A percentile compares a stretch with the other conserved stretches of the same genome.
phyloP scores from a whole-genome alignment of 2,113 vertebrate species.

The Acrocephalus arundinaceus region DNA sequence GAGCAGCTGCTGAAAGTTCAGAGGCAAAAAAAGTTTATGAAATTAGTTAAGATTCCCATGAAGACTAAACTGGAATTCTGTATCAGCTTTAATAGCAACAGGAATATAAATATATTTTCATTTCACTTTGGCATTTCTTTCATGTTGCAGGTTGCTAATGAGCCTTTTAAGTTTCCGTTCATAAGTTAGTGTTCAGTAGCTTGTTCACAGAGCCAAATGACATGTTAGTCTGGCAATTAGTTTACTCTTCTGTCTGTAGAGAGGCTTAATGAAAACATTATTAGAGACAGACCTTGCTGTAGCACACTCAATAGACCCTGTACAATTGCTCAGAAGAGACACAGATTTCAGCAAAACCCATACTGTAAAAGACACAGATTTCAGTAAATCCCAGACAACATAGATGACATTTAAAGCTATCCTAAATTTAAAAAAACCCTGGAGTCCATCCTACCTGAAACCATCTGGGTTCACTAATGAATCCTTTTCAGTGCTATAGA shows the following conservation, averaged over 20 bases:
- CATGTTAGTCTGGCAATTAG: slow-evolving; percentile 30
- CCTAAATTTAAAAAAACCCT: background rate
- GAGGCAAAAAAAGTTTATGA: background rate
- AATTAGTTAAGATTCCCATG: background rate
- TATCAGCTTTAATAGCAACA: background rate
- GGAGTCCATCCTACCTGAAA: background rate
- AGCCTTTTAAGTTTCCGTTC: slow-evolving; percentile 18
- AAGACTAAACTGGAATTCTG: background rate
- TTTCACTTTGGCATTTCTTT: slow-evolving; percentile 16
- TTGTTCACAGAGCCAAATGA: slow-evolving; percentile 5
- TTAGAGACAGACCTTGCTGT: slow-evolving; percentile 16
- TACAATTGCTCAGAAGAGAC: background rate
- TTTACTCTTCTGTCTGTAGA: slow-evolving; percentile 5
- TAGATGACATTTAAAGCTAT: background rate
- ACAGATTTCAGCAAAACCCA: background rate
- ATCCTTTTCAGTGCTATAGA: background rate
- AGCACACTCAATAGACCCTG: background rate
- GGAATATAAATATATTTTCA: background rate
- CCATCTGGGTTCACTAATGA: background rate
- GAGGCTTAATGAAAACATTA: slow-evolving; percentile 45
- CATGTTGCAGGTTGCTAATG: slow-evolving; percentile 18
- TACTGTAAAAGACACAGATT: background rate
- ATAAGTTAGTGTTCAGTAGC: background rate
- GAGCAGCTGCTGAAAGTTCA: slow-evolving; percentile 19
- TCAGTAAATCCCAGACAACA: background rate